Conservation (phyloP, 2,113 vertebrate genomes). For the Phrynocephalus versicolor region DNA sequence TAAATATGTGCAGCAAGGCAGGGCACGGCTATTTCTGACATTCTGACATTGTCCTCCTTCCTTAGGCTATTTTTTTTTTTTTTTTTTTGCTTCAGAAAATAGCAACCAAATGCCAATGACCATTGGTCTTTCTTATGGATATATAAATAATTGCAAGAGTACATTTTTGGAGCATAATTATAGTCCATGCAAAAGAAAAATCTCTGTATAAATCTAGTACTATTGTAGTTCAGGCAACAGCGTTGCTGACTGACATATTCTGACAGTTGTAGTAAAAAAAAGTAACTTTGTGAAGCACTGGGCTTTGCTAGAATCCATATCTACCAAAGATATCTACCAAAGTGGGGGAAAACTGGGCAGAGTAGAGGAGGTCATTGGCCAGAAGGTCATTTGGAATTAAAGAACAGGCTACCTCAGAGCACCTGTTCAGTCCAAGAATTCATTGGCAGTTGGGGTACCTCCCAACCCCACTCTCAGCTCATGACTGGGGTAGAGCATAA, state of each 20-base stretch:
- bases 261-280: too few species aligned
- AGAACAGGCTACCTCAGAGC: neutral
- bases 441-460: neutral
- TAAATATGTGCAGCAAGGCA: neutral
- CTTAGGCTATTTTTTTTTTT: neutral
- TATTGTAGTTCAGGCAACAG: too few species aligned
- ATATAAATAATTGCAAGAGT: neutral
- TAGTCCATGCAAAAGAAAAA: neutral
- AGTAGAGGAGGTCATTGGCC: too few species aligned
- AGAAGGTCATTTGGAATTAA: neutral
- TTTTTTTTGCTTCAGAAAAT: neutral
- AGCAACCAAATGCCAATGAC: neutral
- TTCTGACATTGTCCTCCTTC: neutral
- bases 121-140: neutral
- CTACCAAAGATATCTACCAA: too few species aligned
- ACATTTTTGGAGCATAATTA: neutral
- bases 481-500: too few species aligned
- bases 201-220: neutral
- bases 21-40: neutral
- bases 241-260: too few species aligned
- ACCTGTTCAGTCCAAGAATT: neutral
- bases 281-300: too few species aligned
- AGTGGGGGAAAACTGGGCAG: neutral
- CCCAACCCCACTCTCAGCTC: too few species aligned
- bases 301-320: neutral